phyloP scores from a whole-genome alignment of 1,140 invertebrate genomes.

The Pogonognathellus flavescens region DNA sequence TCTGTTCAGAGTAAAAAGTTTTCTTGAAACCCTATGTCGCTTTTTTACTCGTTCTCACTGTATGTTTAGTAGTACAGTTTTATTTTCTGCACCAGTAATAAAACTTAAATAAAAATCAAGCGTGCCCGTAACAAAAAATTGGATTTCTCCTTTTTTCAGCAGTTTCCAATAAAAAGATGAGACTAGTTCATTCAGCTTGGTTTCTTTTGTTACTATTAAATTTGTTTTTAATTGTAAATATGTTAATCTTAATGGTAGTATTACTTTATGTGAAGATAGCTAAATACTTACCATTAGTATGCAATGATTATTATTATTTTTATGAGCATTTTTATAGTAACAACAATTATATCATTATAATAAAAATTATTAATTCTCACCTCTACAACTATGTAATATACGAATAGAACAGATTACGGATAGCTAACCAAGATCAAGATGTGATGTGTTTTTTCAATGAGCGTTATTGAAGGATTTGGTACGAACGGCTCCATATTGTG shows the following conservation, averaged over 20 bases:
- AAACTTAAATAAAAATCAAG: slow-evolving; percentile 25
- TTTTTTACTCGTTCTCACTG: slow-evolving; percentile 26
- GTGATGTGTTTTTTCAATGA: slow-evolving; percentile 17
- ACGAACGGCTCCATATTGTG: slow-evolving; percentile 5
- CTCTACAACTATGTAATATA: slow-evolving; percentile 7
- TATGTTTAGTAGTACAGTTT: neutral
- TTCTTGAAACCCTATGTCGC: neutral
- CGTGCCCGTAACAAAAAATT: slow-evolving; percentile 12
- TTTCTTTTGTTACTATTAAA: slow-evolving; percentile 20
- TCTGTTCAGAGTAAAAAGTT: slow-evolving; percentile 20
- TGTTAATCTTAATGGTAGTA: neutral
- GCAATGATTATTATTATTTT: slow-evolving; percentile 39
- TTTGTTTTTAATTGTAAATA: slow-evolving; percentile 13
- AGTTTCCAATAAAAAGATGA: slow-evolving; percentile 23
- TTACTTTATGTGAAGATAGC: neutral
- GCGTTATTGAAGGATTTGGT: slow-evolving; percentile 30
- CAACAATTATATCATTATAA: slow-evolving; percentile 44
- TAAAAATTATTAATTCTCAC: slow-evolving; percentile 43
- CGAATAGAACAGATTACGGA: slow-evolving; percentile 26
- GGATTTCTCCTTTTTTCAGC: neutral
- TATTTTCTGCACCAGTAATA: neutral
- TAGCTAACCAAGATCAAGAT: neutral
- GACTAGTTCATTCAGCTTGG: neutral
- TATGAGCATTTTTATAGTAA: slow-evolving; percentile 45
- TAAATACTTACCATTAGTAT: slow-evolving; percentile 19